phyloP scores from a whole-genome alignment of 2,888 invertebrate species.

The Philereme transversata region DNA sequence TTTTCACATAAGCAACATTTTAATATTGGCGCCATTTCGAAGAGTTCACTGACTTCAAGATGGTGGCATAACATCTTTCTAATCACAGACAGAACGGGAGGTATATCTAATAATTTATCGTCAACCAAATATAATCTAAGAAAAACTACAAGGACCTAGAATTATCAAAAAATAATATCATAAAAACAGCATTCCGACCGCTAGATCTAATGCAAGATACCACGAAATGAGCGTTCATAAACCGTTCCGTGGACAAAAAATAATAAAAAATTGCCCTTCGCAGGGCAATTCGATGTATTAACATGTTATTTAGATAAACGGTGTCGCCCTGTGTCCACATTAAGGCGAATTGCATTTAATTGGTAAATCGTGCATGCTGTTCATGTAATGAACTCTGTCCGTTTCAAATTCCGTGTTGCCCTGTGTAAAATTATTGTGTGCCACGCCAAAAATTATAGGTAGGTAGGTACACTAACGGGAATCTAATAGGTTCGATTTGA shows the following conservation, averaged over 20 bases:
- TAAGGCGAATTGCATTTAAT: constrained; percentile 36
- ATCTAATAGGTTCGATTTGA: no score
- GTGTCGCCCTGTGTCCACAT: constrained; percentile 52
- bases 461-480: no score
- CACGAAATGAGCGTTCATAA: constrained; percentile 58
- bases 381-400: constrained; percentile 33
- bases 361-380: constrained; percentile 37
- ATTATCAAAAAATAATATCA: background rate
- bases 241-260: constrained; percentile 39
- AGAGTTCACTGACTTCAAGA: no score
- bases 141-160: background rate
- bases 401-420: constrained; percentile 22
- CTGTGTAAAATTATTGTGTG: constrained; percentile 14
- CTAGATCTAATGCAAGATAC: constrained; percentile 62
- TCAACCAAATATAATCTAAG: background rate
- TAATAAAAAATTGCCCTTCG: constrained; percentile 54
- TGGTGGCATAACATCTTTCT: no score
- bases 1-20: no score
- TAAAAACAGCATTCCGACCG: constrained; percentile 37
- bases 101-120: no score
- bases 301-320: constrained; percentile 74
- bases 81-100: no score
- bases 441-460: background rate
- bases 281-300: constrained; percentile 49
- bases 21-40: no score